Conservation (phyloP, 1,140 invertebrate species). For the Drosophila azteca region DNA sequence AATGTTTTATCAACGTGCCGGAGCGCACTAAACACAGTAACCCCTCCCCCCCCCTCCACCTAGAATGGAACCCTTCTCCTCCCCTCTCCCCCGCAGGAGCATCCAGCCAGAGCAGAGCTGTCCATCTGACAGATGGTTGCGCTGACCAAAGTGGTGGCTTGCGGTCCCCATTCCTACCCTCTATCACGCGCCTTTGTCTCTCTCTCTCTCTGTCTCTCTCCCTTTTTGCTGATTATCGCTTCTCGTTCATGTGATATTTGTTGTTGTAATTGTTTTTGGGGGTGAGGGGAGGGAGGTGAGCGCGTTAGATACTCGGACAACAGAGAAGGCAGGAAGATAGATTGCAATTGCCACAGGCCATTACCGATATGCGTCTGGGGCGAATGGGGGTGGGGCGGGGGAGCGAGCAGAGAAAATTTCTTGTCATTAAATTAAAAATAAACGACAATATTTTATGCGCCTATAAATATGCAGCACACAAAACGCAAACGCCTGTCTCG, state of each 20-base stretch:
- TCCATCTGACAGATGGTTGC: conserved; percentile 61
- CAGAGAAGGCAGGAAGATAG: conserved; percentile 71
- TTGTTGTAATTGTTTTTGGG: conserved; percentile 80
- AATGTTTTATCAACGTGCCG: conserved; percentile 82
- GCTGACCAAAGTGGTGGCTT: conserved; percentile 47
- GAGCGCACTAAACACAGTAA: conserved; percentile 66
- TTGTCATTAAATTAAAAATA: conserved; percentile 83
- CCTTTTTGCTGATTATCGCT: conserved; percentile 62
- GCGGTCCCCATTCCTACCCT: background rate
- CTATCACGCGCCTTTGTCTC: conserved; percentile 12
- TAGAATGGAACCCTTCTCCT: no score
- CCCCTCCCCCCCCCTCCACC: background rate
- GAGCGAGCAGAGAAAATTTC: conserved; percentile 54
- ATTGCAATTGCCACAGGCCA: conserved; percentile 78
- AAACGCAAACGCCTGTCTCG: conserved; percentile 35
- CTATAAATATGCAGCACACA: conserved; percentile 73
- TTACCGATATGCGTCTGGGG: conserved; percentile 64
- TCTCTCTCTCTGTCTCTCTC: background rate
- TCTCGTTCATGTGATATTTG: conserved; percentile 69
- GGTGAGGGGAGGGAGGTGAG: conserved; percentile 32
- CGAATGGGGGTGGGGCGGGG: conserved; percentile 10
- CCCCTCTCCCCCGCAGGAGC: background rate
- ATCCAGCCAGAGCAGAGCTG: background rate
- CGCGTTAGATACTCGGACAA: background rate
- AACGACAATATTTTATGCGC: conserved; percentile 82